A percentile compares a stretch with the other conserved stretches of the same genome.
These are phyloP conservation scores for Drosophila falleni DNA, from an alignment of 2,888 invertebrate species.

Conservation along the genomic window DNA sequence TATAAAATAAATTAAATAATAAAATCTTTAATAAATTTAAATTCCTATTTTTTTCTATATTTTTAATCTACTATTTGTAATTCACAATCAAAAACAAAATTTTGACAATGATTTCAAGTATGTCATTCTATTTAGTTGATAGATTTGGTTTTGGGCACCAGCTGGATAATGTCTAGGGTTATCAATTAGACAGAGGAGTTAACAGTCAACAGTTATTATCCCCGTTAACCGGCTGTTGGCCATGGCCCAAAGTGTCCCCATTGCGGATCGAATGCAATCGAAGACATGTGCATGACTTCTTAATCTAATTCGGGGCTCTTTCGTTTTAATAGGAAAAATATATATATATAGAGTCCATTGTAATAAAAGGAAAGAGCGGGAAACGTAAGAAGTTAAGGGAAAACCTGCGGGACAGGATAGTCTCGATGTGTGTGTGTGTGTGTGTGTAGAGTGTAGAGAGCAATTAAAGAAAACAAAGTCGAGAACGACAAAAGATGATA, in stretches of 20 bases:
- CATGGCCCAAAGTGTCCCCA: slow-evolving; percentile 44
- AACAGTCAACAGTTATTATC: slow-evolving; percentile 4
- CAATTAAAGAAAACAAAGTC: slow-evolving; percentile 67
- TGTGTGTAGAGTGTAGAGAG: slow-evolving; percentile 36
- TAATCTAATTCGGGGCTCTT: slow-evolving; percentile 67
- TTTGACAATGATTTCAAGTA: not conserved
- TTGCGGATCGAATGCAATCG: slow-evolving; percentile 24
- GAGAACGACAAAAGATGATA: slow-evolving; percentile 27
- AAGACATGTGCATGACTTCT: slow-evolving; percentile 78
- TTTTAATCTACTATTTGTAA: not conserved
- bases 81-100: not conserved
- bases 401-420: slow-evolving; percentile 71
- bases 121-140: not conserved
- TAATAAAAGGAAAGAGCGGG: slow-evolving; percentile 33
- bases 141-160: slow-evolving; percentile 11
- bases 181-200: slow-evolving; percentile 14
- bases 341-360: slow-evolving; percentile 31
- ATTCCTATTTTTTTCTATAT: not conserved
- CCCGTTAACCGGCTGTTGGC: slow-evolving; percentile 24
- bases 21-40: not conserved
- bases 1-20: no score
- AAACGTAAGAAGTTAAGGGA: slow-evolving; percentile 60
- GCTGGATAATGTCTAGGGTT: slow-evolving; percentile 15
- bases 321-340: slow-evolving; percentile 56
- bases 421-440: slow-evolving; percentile 5